Percentiles rank a stretch among this genome's conserved stretches.
Evolutionary conservation across 2,797 vertebrate species (phyloP).

Genomic region (Trachurus trachurus): DNA sequence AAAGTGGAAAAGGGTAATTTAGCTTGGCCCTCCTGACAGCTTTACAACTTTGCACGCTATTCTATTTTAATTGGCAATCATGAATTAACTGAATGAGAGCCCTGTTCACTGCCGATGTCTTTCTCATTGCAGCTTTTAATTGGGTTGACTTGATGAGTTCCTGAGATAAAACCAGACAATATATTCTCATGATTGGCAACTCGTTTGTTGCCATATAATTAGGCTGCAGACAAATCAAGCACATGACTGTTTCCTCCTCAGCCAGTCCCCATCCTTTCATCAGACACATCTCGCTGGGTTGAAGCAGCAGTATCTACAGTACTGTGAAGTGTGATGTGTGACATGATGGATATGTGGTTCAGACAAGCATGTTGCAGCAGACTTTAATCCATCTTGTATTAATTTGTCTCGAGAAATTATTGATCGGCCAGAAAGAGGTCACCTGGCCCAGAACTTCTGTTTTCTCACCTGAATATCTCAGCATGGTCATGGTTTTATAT

Average conservation of each 20-base stretch:
- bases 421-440: conserved; percentile 17
- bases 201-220: conserved; percentile 87
- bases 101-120: conserved; percentile 79
- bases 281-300: conserved; percentile 17
- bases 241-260: conserved; percentile 60
- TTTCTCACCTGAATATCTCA: conserved; percentile 10
- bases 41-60: conserved; percentile 86
- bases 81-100: conserved; percentile 88
- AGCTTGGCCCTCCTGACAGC: conserved; percentile 84
- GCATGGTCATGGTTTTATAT: neutral
- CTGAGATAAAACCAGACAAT: conserved; percentile 88
- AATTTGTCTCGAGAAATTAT: conserved; percentile 23
- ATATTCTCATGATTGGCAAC: conserved; percentile 86
- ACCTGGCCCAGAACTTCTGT: conserved; percentile 2
- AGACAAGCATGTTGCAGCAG: neutral
- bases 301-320: conserved; percentile 25
- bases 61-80: conserved; percentile 90
- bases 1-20: conserved; percentile 87
- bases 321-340: conserved; percentile 13
- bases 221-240: conserved; percentile 80
- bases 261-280: conserved; percentile 33
- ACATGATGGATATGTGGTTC: conserved; percentile 29
- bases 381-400: conserved; percentile 24
- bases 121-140: conserved; percentile 86
- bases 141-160: conserved; percentile 88